Evolutionary conservation across 1,140 invertebrate species (phyloP), one percentile per base, ranked within the genome.

Genomic region (Mactra quadrangularis): DNA sequence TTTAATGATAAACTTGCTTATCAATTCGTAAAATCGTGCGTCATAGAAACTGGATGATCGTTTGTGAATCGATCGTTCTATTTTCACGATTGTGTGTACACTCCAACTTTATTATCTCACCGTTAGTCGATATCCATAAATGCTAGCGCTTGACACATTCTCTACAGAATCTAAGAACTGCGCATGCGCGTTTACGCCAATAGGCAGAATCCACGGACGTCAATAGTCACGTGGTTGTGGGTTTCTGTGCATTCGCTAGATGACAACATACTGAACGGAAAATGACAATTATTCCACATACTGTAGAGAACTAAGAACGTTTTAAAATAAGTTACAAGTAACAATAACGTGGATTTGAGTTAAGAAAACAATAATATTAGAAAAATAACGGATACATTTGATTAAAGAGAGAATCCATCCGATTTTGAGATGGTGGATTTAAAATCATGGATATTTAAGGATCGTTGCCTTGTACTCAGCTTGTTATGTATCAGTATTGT

Each of bases 201-300:
- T 70, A 68, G 76, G 52, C 62, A 68, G 64, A 57, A 68, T 70
- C 35, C 38, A 79, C 35, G 70, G 76, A 79, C 76, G 76, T 79
- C 76, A 79, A 70, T 70, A 68, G 76, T 79, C 76, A 79, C 76
- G 76, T 79, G 76, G 50, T 57, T n/a, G 22, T 41, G 52, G 41
- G 13, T 41, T 41, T 74, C 53, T 55, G 52, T 74, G 19, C 53
- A 57, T 22, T 74, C n/a, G 25, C 35, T 59, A 52, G 71, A 74
- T 74, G 53, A 74, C 71, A 74, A 74, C 71, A 74, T 74, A 59
- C 53, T 45, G 52, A 35, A 22, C 53, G 53, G 22, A 55, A 57
- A 74, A 74, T 74, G 71, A 74, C 53, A 74, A 3, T 74, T 38
- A 47, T 35, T 31, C 38, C 62, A 13, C 15, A 52, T 52, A 25